These are phyloP conservation scores for Branchipolynoe longqiensis DNA, from an alignment of 2,888 invertebrate genomes.

Conservation along the genomic window DNA sequence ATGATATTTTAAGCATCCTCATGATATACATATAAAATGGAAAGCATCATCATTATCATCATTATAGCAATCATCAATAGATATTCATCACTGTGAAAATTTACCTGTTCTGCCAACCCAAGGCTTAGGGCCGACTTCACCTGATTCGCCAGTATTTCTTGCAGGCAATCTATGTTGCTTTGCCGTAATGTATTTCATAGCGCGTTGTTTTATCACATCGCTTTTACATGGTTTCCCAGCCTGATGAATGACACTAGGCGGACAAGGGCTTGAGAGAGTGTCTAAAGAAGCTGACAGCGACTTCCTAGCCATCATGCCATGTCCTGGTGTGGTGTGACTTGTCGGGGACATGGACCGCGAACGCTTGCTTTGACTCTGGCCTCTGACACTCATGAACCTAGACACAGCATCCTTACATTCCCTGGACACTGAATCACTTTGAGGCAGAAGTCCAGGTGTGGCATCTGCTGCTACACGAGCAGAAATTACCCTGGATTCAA, in stretches of 20 bases:
- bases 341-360: constrained; percentile 5
- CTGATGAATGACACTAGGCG: not conserved
- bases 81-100: too few species aligned
- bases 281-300: constrained; percentile 25
- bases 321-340: not conserved
- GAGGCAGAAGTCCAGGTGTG: not conserved
- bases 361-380: not conserved
- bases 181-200: constrained; percentile 35
- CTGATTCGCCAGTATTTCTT: not conserved
- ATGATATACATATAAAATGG: too few species aligned
- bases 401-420: not conserved
- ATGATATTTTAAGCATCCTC: too few species aligned
- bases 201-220: constrained; percentile 6
- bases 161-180: not conserved
- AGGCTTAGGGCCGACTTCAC: not conserved
- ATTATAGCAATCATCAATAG: too few species aligned
- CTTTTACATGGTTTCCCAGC: not conserved
- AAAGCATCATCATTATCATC: too few species aligned
- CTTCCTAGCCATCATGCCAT: not conserved
- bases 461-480: not conserved
- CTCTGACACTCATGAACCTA: not conserved
- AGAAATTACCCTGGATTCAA: not conserved
- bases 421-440: not conserved
- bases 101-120: constrained; percentile 30
- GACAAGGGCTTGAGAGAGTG: not conserved